phyloP scores from a whole-genome alignment of 2,113 vertebrate species.

The Rhynchomys soricoides region DNA sequence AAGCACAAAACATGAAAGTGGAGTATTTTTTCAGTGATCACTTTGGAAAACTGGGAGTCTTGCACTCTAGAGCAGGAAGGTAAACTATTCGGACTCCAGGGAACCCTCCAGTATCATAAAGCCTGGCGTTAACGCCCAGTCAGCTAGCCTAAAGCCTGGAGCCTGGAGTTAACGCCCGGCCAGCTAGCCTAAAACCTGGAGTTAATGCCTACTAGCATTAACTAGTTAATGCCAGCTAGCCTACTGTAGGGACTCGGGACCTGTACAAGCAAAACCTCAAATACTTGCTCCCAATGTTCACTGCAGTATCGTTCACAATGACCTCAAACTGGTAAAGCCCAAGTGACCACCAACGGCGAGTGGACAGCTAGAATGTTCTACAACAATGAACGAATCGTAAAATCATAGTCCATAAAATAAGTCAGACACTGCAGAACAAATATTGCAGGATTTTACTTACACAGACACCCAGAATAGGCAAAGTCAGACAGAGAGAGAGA shows the following conservation, averaged over 20 bases:
- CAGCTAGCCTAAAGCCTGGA: not conserved
- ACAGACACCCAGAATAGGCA: not conserved
- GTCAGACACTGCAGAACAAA: not conserved
- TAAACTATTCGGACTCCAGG: not conserved
- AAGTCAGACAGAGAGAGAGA: not conserved
- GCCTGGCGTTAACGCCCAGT: not conserved
- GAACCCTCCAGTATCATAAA: not conserved
- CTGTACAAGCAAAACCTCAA: not conserved
- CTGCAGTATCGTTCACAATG: not conserved
- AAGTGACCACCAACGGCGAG: not conserved
- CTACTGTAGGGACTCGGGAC: not conserved
- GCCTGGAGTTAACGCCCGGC: not conserved
- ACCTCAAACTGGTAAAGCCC: not conserved
- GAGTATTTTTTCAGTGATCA: not conserved
- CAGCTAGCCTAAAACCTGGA: not conserved
- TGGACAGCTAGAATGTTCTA: not conserved
- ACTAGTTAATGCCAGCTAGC: too few species aligned
- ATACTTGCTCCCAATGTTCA: not conserved
- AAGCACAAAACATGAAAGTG: not conserved
- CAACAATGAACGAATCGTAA: not conserved
- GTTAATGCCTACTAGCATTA: too few species aligned
- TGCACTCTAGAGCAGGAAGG: not conserved
- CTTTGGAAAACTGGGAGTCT: not conserved
- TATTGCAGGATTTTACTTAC: not conserved
- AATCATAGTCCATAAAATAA: not conserved